These are phyloP conservation scores for Hyperopisus bebe DNA, from an alignment of 2,113 vertebrate species.

Conservation along the genomic window DNA sequence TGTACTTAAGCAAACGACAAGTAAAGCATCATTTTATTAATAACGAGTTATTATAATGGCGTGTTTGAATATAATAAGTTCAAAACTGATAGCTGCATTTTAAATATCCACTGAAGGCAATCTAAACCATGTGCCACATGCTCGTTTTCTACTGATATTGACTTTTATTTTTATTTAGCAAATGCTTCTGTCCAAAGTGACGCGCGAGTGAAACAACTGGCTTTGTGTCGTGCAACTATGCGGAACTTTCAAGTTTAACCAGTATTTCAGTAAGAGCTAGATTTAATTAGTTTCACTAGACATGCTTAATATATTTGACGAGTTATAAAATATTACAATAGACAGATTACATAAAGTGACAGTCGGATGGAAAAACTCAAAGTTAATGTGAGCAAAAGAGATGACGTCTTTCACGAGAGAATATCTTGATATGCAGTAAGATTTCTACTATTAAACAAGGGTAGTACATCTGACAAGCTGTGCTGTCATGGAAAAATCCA, in stretches of 20 bases:
- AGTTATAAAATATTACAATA: neutral
- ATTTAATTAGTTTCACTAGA: neutral
- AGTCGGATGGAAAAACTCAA: neutral
- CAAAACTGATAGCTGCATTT: neutral
- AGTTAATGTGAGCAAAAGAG: neutral
- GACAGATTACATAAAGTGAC: neutral
- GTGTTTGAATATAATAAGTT: neutral
- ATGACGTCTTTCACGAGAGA: neutral
- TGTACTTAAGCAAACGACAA: neutral
- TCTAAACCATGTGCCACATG: neutral
- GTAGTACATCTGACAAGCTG: neutral
- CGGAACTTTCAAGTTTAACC: no score
- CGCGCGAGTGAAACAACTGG: no score
- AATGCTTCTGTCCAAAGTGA: neutral
- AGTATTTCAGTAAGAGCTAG: neutral
- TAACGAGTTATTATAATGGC: neutral
- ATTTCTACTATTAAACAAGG: neutral
- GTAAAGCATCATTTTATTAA: neutral
- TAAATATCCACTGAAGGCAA: neutral
- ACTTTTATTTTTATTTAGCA: neutral
- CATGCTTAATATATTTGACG: neutral
- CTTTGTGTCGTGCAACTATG: no score
- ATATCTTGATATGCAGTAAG: neutral
- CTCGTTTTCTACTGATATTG: neutral
- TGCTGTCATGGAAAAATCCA: neutral